Percentiles rank a stretch among this genome's conserved stretches.
phyloP scores from a whole-genome alignment of 2,888 invertebrate species.

The Hirtodrosophila trivittata region DNA sequence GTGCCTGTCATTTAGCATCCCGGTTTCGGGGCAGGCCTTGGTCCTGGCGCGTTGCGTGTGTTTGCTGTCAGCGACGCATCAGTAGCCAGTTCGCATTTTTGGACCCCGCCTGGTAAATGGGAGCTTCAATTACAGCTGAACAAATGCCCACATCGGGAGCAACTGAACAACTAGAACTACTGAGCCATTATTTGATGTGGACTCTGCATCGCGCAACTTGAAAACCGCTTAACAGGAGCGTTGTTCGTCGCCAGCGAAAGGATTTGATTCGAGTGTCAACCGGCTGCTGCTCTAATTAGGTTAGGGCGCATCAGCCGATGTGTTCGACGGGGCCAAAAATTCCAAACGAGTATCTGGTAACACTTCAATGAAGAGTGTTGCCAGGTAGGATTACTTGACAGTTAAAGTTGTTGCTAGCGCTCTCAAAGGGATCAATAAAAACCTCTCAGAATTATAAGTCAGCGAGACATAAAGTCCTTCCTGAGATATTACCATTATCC shows the following conservation, averaged over 20 bases:
- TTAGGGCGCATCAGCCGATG: conserved; percentile 16
- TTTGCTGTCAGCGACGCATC: conserved; percentile 69
- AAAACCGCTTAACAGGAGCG: conserved; percentile 55
- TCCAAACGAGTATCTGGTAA: background rate
- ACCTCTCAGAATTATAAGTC: too few species aligned
- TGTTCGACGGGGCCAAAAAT: too few species aligned
- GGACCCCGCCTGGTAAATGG: conserved; percentile 31
- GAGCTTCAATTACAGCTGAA: conserved; percentile 66
- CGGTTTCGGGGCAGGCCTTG: conserved; percentile 21
- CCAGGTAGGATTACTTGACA: too few species aligned
- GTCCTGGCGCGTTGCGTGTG: conserved; percentile 46
- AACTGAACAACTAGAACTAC: conserved; percentile 5
- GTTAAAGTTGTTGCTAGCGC: too few species aligned
- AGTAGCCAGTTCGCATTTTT: conserved; percentile 48
- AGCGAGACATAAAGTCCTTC: too few species aligned
- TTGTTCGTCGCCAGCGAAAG: conserved; percentile 24
- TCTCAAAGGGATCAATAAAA: too few species aligned
- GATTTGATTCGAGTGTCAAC: conserved; percentile 42
- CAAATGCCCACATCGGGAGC: conserved; percentile 45
- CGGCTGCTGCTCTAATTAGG: conserved; percentile 49
- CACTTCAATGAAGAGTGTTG: too few species aligned
- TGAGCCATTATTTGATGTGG: conserved; percentile 32
- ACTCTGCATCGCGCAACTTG: conserved; percentile 38
- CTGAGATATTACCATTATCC: too few species aligned
- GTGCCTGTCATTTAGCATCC: conserved; percentile 59